Evolutionary conservation across 2,113 vertebrate genomes (phyloP).

Genomic region (Orientallactaga bullata): DNA sequence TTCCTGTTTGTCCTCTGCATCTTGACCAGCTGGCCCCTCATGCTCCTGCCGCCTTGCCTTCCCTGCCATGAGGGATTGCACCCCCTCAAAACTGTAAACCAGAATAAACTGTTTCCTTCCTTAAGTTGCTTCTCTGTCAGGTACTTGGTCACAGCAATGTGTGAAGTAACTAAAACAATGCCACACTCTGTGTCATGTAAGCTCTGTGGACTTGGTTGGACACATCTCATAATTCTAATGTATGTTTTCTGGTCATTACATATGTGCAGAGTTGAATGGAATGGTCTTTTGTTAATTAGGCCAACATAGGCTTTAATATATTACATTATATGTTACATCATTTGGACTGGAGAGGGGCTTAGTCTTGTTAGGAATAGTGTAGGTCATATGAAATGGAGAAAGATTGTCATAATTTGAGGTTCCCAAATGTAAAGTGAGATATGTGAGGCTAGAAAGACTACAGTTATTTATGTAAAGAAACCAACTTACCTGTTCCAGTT

Average conservation of each 20-base stretch:
- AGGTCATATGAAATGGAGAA: background rate
- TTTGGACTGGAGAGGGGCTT: background rate
- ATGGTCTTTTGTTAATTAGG: slow-evolving; percentile 9
- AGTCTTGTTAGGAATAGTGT: background rate
- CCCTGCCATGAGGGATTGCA: no score
- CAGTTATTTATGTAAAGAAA: background rate
- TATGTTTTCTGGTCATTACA: background rate
- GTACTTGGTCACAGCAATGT: no score
- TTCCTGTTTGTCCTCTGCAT: no score
- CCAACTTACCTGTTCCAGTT: background rate
- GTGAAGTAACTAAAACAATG: no score
- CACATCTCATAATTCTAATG: background rate
- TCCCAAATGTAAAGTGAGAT: background rate
- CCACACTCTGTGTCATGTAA: no score
- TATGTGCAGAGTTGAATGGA: background rate
- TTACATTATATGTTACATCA: background rate
- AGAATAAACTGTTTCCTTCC: no score
- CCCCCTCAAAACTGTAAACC: no score
- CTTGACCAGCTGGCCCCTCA: no score
- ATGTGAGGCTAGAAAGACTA: background rate
- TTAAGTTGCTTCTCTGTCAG: no score
- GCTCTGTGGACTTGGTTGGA: background rate
- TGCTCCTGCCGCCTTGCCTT: no score
- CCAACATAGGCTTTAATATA: background rate
- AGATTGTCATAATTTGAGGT: background rate